phyloP scores from a whole-genome alignment of 2,888 invertebrate genomes.

The Lithosia quadra region DNA sequence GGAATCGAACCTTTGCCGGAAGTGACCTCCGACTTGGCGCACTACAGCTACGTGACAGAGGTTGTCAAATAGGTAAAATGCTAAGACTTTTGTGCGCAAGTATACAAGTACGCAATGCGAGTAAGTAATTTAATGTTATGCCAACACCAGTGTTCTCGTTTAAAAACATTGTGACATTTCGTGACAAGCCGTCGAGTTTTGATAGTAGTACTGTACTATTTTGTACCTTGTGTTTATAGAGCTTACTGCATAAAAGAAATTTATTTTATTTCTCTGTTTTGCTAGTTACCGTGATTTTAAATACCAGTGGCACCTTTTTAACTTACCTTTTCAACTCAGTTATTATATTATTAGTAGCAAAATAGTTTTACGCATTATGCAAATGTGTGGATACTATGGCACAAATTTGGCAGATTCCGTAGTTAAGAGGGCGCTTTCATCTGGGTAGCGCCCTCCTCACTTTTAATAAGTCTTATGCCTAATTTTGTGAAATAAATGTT shows the following conservation, averaged over 20 bases:
- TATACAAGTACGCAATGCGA: conserved; percentile 57
- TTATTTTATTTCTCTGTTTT: not conserved
- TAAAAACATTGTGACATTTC: conserved; percentile 67
- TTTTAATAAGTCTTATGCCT: too few species aligned
- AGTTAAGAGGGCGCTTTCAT: too few species aligned
- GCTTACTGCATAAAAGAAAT: conserved; percentile 1
- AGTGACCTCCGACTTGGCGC: too few species aligned
- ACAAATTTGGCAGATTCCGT: too few species aligned
- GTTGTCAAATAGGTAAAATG: too few species aligned
- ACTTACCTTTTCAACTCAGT: not conserved
- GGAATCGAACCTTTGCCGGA: too few species aligned
- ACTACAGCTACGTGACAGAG: too few species aligned
- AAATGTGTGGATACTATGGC: too few species aligned
- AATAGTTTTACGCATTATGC: too few species aligned
- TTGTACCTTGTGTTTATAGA: conserved; percentile 16
- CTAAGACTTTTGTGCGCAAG: conserved; percentile 31
- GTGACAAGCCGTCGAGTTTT: conserved; percentile 44
- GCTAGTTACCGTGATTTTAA: not conserved
- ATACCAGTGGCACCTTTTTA: not conserved
- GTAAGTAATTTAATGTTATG: conserved; percentile 67
- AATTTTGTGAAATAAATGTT: too few species aligned
- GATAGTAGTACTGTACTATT: conserved; percentile 32
- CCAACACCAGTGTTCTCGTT: conserved; percentile 64
- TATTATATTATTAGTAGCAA: too few species aligned
- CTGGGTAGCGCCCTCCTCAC: too few species aligned